These are phyloP conservation scores for Limosa lapponica DNA, from an alignment of 2,797 vertebrate genomes.

Conservation along the genomic window DNA sequence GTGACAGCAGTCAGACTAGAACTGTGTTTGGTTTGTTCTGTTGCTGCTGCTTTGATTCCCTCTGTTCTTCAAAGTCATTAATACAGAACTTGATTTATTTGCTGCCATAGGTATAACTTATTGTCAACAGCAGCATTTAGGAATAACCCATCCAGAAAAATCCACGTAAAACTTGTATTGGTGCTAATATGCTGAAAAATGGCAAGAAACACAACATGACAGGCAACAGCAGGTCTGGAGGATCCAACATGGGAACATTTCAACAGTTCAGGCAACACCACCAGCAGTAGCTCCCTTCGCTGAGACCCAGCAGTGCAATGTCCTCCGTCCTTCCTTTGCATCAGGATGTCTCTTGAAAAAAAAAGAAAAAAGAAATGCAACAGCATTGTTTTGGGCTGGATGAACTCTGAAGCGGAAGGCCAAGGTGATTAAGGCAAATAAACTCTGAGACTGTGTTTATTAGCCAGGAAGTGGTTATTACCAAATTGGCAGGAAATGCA, in stretches of 20 bases:
- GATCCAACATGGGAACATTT: background rate
- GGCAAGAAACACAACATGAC: background rate
- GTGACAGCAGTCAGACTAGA: background rate
- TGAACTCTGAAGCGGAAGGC: conserved; percentile 40
- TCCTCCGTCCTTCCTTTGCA: background rate
- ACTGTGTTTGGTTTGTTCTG: background rate
- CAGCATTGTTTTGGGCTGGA: conserved; percentile 6
- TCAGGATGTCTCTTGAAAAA: background rate
- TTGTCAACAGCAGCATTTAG: background rate
- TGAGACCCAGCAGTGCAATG: background rate
- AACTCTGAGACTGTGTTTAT: background rate
- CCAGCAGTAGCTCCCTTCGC: background rate
- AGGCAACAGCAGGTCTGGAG: background rate
- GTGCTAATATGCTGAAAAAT: background rate
- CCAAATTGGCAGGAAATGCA: conserved; percentile 17
- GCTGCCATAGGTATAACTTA: background rate
- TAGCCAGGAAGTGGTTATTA: conserved; percentile 52
- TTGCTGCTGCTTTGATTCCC: background rate
- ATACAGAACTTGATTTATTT: background rate
- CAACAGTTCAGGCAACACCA: background rate
- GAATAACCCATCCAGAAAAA: background rate
- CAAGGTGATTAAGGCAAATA: conserved; percentile 42
- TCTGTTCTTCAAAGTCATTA: background rate
- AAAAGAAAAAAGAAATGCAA: background rate
- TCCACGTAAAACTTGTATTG: background rate